Base-by-base conservation (phyloP, 2,797 vertebrate genomes). In the Helarctos malayanus region DNA sequence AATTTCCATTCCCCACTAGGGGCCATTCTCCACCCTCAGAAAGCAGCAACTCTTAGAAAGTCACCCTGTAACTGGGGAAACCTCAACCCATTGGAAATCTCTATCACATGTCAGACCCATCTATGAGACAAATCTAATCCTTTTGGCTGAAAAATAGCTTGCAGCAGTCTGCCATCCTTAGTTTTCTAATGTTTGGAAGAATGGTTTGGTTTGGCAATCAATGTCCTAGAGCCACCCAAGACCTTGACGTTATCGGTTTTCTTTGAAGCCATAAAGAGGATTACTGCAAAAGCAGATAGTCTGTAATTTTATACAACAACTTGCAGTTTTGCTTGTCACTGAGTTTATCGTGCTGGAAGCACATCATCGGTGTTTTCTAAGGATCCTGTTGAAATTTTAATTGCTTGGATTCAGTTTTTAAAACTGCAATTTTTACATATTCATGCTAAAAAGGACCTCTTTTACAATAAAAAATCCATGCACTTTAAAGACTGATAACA, bases 21-120 rank as follows among this genome's bases (percentile, higher is more conserved):
- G 96, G 75, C 97, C 89, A 98, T 98, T 97, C 95, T 98, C 93
- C 68, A 97, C 89, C 94, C 96, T 98, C 82, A 87, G 63, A 98
- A 97, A 94, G 27, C 76, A 91, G 65, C 38, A 96, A 95, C 45
- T 91, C 97, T 97, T 79, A 75, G 90, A 98, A 98, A 98, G 97
- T 98, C 96, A 91, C 78, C 35, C 78, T 97, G 94, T 98, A 97
- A 98, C 97, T 98, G 94, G 96, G 14, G 16, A 98, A 95, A 98
- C 97, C 93, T 98, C 97, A 98, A 89, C 81, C 78, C 97, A 98
- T 97, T 98, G 98, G 97, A 99, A 98, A 98, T 99, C 98, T 98
- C 97, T 99, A 98, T 97, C 96, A 98, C 94, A 98, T 98, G 98
- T 98, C 98, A 98, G 96, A 98, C 65, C 83, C 92, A 65, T 98